Evolutionary conservation across 1,140 invertebrate species (phyloP).

Genomic region (Trachymyrmex septentrionalis): DNA sequence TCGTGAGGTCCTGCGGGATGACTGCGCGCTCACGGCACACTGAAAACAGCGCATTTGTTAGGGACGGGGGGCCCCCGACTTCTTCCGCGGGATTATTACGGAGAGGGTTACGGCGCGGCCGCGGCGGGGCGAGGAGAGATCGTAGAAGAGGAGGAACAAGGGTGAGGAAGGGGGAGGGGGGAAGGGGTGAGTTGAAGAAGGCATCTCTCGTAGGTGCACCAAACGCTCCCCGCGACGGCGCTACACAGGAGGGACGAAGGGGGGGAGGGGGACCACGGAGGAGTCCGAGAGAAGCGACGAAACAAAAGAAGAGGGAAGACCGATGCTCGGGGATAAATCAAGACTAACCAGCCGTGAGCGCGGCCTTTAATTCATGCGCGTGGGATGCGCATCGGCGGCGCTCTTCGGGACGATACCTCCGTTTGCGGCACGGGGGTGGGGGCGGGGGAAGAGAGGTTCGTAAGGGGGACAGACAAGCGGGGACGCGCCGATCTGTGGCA

Average conservation of each 20-base stretch:
- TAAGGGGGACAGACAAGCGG: background rate
- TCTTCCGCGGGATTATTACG: slow-evolving; percentile 78
- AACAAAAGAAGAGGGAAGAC: slow-evolving; percentile 81
- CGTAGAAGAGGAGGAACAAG: background rate
- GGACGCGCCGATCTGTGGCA: slow-evolving; percentile 20
- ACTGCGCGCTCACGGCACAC: slow-evolving; percentile 66
- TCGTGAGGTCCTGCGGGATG: slow-evolving; percentile 74
- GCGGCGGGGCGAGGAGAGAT: slow-evolving; percentile 16
- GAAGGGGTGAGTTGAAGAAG: slow-evolving; percentile 12
- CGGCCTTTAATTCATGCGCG: slow-evolving; percentile 81
- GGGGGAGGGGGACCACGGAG: background rate
- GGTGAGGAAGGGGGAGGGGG: background rate
- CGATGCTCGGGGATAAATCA: slow-evolving; percentile 83
- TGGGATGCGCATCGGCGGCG: slow-evolving; percentile 75
- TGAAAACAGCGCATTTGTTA: slow-evolving; percentile 83
- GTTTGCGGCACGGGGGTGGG: slow-evolving; percentile 4
- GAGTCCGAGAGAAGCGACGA: slow-evolving; percentile 67
- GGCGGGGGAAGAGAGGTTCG: slow-evolving; percentile 2
- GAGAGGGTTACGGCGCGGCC: slow-evolving; percentile 40
- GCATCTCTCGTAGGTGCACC: slow-evolving; percentile 53
- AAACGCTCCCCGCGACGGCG: slow-evolving; percentile 33
- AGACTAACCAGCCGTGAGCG: slow-evolving; percentile 80
- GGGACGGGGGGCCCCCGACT: slow-evolving; percentile 69
- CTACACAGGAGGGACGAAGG: background rate
- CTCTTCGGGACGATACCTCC: slow-evolving; percentile 56